These are phyloP conservation scores for Tetranychus truncatus DNA, from an alignment of 2,888 invertebrate genomes.

Conservation along the genomic window DNA sequence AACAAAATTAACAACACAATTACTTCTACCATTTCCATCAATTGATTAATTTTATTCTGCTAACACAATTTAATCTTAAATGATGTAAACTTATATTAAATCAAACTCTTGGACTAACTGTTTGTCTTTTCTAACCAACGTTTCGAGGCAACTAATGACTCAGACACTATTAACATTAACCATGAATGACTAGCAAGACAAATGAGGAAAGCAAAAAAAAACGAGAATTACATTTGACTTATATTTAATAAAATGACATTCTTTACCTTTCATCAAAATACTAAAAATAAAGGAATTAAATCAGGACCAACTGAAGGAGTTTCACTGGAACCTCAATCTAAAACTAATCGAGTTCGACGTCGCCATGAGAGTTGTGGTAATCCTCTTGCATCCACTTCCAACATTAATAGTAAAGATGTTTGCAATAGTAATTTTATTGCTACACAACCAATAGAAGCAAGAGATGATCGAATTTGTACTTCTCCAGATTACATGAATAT, in stretches of 20 bases:
- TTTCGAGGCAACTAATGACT: no score
- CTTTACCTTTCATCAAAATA: no score
- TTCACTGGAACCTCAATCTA: background rate
- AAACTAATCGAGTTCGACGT: constrained; percentile 2
- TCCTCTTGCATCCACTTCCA: background rate
- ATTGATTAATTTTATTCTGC: background rate
- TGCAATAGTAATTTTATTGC: background rate
- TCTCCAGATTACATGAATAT: constrained; percentile 15
- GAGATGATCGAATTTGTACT: background rate
- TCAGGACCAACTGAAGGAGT: background rate
- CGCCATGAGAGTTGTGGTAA: constrained; percentile 5
- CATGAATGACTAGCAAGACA: background rate
- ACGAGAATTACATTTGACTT: no score
- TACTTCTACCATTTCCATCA: background rate
- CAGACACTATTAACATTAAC: no score
- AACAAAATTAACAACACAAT: background rate
- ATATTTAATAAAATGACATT: no score
- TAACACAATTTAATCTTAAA: background rate
- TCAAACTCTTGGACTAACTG: no score
- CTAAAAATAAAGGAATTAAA: background rate
- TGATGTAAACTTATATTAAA: background rate
- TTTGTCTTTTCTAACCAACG: no score
- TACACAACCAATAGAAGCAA: background rate
- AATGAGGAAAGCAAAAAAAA: background rate
- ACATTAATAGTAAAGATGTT: background rate